Conservation (phyloP, 2,888 invertebrate species). For the Nowickia ferox region DNA sequence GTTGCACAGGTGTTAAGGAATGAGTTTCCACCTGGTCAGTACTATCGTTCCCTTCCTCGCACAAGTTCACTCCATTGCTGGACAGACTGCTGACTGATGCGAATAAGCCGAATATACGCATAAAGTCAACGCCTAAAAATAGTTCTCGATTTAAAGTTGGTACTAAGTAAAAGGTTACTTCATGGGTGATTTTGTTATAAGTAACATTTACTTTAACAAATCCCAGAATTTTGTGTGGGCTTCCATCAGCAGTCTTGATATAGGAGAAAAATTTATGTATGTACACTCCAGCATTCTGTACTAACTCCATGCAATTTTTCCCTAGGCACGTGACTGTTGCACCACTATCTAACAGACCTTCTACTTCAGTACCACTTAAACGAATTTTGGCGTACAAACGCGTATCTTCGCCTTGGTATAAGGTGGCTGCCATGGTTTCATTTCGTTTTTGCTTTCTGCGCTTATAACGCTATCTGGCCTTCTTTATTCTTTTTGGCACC, state of each 20-base stretch:
- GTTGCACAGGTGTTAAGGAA: background rate
- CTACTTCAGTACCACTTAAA: background rate
- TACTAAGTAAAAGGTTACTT: background rate
- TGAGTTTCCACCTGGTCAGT: background rate
- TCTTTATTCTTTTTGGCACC: background rate
- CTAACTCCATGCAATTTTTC: background rate
- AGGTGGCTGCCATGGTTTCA: conserved; percentile 5
- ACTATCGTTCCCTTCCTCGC: background rate
- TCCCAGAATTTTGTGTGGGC: conserved; percentile 10
- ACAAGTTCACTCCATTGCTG: background rate
- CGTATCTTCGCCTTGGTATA: conserved; percentile 20
- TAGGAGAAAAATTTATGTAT: background rate
- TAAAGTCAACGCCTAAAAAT: background rate
- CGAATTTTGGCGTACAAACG: background rate
- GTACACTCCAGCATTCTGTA: background rate
- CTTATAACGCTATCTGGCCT: conserved; percentile 10
- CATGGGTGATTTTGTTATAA: background rate
- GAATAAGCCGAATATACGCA: background rate
- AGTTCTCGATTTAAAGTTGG: background rate
- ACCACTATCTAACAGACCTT: conserved; percentile 42
- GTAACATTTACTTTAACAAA: background rate
- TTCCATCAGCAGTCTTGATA: background rate
- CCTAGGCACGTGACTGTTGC: conserved; percentile 26
- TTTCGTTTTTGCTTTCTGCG: background rate
- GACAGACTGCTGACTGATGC: background rate